Evolutionary conservation across 2,888 invertebrate species (phyloP), one percentile per base, ranked within the genome.

Genomic region (Trichogramma dendrolimi): DNA sequence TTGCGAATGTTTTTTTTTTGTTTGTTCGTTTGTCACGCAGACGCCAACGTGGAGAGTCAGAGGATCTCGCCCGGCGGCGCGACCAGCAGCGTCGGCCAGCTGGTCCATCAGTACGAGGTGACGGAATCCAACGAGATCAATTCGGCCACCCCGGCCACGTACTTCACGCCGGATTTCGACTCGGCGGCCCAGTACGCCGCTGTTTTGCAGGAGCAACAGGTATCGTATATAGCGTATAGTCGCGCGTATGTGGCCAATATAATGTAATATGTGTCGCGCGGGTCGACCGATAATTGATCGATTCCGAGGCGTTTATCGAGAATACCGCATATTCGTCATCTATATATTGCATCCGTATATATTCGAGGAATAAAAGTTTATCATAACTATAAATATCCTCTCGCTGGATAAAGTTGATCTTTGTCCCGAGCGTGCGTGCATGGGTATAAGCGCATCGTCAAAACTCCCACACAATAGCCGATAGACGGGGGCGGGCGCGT

Each of bases 101-200:
- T 27, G 27, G 6, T 61, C 14, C 70, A 72, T 63, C 72, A 73
- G 8, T 77, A 77, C 67, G 74, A 77, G 68, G 76, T 77, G 1
- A 77, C 76, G 1, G 77, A 77, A 56, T 67, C 67, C 3, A 74
- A 73, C 46, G 74, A 76, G 10, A 60, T 71, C 27, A 71, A 68
- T 10, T 74, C 74, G 4, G 65, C 66, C 3, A 65, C 70, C 10
- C 71, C 74, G 8, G 27, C 27, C 27, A 67, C 69, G 2, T 74
- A 68, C 58, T 68, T 71, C 46, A 66, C 73, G 0, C 71, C 72
- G 0, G 73, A 75, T 6, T 73, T 72, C 41, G 76, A 75, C 40
- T 66, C 69, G 1, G 63, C 71, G 0, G 70, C 71, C 55, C 56
- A 70, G 5, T 60, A 57, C 14, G 47, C 48, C n/a, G 43, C 62